phyloP scores from a whole-genome alignment of 2,888 invertebrate species.

The Idaea biselata region DNA sequence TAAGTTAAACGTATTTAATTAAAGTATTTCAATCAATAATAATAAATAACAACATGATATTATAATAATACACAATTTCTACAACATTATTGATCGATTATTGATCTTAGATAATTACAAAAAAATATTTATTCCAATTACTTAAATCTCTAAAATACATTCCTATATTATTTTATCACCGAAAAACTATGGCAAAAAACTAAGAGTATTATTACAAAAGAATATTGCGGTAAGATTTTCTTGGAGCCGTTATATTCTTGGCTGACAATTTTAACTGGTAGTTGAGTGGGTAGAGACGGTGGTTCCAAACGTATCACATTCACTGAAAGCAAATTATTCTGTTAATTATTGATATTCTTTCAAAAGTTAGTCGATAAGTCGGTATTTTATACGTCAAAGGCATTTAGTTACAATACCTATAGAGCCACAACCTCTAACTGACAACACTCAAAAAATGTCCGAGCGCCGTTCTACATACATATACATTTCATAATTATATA shows the following conservation, averaged over 20 bases:
- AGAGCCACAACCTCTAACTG: too few species aligned
- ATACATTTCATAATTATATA: too few species aligned
- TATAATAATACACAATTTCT: background rate
- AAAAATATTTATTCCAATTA: background rate
- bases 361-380: too few species aligned
- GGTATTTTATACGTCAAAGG: too few species aligned
- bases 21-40: background rate
- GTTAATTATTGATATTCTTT: conserved; percentile 3
- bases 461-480: too few species aligned
- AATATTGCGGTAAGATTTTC: conserved; percentile 36
- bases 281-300: conserved; percentile 55
- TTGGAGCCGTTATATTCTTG: conserved; percentile 49
- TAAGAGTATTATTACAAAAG: conserved; percentile 40
- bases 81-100: conserved; percentile 3
- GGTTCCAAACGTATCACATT: conserved; percentile 70
- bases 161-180: background rate
- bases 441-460: too few species aligned
- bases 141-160: background rate
- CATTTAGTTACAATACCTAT: too few species aligned
- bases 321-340: conserved; percentile 52
- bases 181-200: conserved; percentile 37
- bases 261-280: conserved; percentile 70
- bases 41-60: too few species aligned
- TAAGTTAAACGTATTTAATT: background rate
- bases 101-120: background rate